Evolutionary conservation across 2,113 vertebrate species (phyloP).

Genomic region (Argyrosomus japonicus): DNA sequence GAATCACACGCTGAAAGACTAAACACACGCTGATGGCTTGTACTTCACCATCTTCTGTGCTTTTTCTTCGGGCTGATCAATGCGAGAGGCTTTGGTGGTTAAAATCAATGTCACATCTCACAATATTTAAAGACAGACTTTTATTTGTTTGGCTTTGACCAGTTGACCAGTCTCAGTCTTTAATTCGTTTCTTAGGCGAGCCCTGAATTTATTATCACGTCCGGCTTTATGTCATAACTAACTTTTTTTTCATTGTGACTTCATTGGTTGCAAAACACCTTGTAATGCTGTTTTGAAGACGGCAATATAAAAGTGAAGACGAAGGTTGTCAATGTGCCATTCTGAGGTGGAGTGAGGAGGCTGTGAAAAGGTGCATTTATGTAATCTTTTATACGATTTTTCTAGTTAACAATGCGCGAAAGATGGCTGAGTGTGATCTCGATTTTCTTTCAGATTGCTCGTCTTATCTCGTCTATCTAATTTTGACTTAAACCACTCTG

Average conservation of each 20-base stretch:
- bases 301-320: conserved; percentile 4
- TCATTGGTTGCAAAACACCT: conserved; percentile 26
- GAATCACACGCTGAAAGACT: background rate
- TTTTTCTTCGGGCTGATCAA: conserved; percentile 23
- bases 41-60: background rate
- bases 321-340: background rate
- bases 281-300: conserved; percentile 13
- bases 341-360: conserved; percentile 18
- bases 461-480: background rate
- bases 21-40: background rate
- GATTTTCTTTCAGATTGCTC: background rate
- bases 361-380: conserved; percentile 20
- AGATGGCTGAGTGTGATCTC: background rate
- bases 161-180: background rate
- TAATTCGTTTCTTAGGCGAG: conserved; percentile 1
- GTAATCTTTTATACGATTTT: conserved; percentile 13
- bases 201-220: conserved; percentile 27
- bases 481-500: background rate
- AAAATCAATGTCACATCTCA: conserved; percentile 39
- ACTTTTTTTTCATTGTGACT: conserved; percentile 26
- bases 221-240: conserved; percentile 15
- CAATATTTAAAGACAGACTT: conserved; percentile 12
- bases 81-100: conserved; percentile 16
- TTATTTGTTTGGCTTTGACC: conserved; percentile 24
- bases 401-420: conserved; percentile 1